Base-by-base conservation (phyloP, 1,140 invertebrate genomes). In the Aphaenogaster floridana region DNA sequence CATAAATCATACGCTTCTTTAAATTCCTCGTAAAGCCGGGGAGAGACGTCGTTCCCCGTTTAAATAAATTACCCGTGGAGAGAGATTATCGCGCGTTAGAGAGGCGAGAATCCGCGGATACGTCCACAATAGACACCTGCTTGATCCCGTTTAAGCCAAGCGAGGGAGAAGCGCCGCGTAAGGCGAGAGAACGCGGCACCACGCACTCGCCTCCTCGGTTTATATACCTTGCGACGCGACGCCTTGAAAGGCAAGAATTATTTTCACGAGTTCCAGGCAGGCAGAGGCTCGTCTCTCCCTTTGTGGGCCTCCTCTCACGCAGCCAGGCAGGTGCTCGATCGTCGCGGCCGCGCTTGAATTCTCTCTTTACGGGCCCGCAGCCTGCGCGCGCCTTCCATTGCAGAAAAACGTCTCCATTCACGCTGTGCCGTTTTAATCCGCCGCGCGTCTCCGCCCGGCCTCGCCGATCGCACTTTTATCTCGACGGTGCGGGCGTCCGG, bases 401-500 rank as follows among this genome's bases (percentile, higher is more conserved):
- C 86, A 86, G 89, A 91, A 91, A 91, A 91, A 91, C 90, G 81
- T 91, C 89, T 91, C 90, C 89, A 91, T 91, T 91, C 89, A 88
- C 71, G 86, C 66, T 64, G 64, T 71, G 48, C 71, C 71, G 86
- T 90, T 91, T 84, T 91, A 90, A 91, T 90, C 81, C 69, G 50
- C 71, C 77, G 85, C 79, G 68, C 78, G 85, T 89, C 80, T 54
- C 81, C 66, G 59, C 77, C 72, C 78, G n/a, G 69, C 42, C 78
- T 61, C 54, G 69, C 80, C 48, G 77, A 77, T 76, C 84, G 68
- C 77, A 54, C 74, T 78, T 86, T 90, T 90, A 90, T 90, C 83
- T 74, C 86, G 28, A 59, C 28, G 28, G 21, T 0, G 21, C 21
- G 64, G 36, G 0, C 7, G 63, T 7, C 61, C 59, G 13, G 76